Evolutionary conservation across 2,113 vertebrate genomes (phyloP), one percentile per base, ranked within the genome.

Genomic region (Eulemur macaco): DNA sequence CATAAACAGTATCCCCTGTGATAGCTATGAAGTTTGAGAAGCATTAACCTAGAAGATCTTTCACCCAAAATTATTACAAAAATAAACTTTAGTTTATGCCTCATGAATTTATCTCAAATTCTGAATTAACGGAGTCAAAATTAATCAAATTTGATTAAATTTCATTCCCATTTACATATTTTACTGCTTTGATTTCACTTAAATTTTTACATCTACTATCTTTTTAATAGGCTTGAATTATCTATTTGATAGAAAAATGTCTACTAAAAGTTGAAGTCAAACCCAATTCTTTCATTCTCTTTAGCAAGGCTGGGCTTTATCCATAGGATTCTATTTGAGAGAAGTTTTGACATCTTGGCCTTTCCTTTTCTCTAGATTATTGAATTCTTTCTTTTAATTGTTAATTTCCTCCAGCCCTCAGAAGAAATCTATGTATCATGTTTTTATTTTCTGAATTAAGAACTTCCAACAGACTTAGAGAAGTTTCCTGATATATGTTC

Each of bases 361-460:
- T 89, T 96, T 95, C 14, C n/a, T 88, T 91, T 87, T 45, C 12
- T 87, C n/a, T 82, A 45, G 50, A 31, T 66, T 56, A 86, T 52
- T 84, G 9, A 50, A 34, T 78, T 39, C 6, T 86, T 85, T 95
- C 18, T 45, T 29, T 27, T 54, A 27, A 20, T 10, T 80, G 39
- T 68, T 85, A 78, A 69, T 93, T 91, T 96, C 50, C n/a, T 87
- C 29, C 0, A 84, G 45, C 5, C 37, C 31, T 94, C 8, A 56
- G 58, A 66, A 82, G 76, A 71, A 73, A 88, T 1, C 1, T 71
- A 52, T 11, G 8, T 37, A 66, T 87, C 14, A 45, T 77, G 47
- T 25, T 95, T 95, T 81, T 82, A 85, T 96, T 94, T 83, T 42
- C 71, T 92, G 77, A 95, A 74, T 82, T 94, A 92, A 63, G 56